phyloP scores from a whole-genome alignment of 2,113 vertebrate species.

The Onychostruthus taczanowskii region DNA sequence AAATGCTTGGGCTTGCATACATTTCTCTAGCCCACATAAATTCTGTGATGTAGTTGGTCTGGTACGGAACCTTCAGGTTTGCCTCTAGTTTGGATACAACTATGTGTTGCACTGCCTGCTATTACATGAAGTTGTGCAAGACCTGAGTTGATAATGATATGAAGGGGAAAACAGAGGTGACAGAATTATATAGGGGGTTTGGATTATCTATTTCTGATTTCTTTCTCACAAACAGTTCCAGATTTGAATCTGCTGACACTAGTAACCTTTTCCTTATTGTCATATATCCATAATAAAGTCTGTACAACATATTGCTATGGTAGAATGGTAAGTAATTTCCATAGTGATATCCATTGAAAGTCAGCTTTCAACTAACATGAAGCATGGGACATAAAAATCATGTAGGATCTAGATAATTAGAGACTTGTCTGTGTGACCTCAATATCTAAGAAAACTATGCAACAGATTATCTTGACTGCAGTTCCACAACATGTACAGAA shows the following conservation, averaged over 20 bases:
- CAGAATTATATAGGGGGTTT: neutral
- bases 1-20: neutral
- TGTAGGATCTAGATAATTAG: neutral
- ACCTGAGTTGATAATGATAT: neutral
- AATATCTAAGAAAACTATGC: neutral
- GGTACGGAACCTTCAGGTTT: neutral
- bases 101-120: neutral
- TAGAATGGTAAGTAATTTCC: neutral
- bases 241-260: neutral
- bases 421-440: accelerated
- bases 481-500: accelerated
- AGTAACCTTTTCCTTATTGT: neutral
- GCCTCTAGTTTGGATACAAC: neutral
- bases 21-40: neutral
- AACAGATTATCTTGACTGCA: neutral
- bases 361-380: neutral
- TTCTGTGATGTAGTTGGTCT: neutral
- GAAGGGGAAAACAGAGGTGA: neutral
- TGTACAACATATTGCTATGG: neutral
- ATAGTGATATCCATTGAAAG: neutral
- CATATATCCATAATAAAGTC: neutral
- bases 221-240: neutral
- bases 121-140: neutral
- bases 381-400: neutral
- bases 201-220: neutral